These are phyloP conservation scores for Eupelmus urozonus DNA, from an alignment of 2,888 invertebrate genomes.

Conservation along the genomic window DNA sequence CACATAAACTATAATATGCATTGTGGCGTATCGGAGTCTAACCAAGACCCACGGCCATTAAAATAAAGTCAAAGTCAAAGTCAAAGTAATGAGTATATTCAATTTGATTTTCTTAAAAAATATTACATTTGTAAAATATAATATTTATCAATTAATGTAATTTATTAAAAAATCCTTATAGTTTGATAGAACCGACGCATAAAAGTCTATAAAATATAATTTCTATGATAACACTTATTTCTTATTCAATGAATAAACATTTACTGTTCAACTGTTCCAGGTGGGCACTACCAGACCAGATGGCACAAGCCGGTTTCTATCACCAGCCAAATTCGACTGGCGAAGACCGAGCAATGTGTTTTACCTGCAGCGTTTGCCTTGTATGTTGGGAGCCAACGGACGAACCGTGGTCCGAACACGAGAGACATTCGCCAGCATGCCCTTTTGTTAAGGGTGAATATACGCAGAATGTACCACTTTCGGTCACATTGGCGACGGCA, in stretches of 20 bases:
- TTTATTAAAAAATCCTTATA: no score
- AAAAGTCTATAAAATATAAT: no score
- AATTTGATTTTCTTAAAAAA: no score
- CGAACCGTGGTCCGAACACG: slow-evolving; percentile 98
- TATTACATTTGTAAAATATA: no score
- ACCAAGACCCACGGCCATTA: no score
- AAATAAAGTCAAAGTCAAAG: no score
- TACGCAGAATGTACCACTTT: slow-evolving; percentile 95
- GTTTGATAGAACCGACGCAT: no score
- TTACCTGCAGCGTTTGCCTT: slow-evolving; percentile 95
- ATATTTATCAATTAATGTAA: not conserved
- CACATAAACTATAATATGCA: no score
- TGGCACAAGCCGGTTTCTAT: slow-evolving; percentile 98
- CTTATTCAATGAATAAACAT: no score
- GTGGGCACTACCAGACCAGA: slow-evolving; percentile 96
- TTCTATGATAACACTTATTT: no score
- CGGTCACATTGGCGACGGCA: slow-evolving; percentile 79
- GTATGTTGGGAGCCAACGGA: slow-evolving; percentile 98
- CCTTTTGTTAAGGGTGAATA: slow-evolving; percentile 96
- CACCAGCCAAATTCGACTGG: slow-evolving; percentile 94
- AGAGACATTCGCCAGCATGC: slow-evolving; percentile 94
- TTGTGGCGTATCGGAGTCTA: not conserved
- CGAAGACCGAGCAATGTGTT: slow-evolving; percentile 97
- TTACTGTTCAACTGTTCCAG: slow-evolving; percentile 75
- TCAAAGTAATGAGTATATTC: no score